These are phyloP conservation scores for Stratiomys singularior DNA, from an alignment of 2,888 invertebrate species.

Conservation along the genomic window DNA sequence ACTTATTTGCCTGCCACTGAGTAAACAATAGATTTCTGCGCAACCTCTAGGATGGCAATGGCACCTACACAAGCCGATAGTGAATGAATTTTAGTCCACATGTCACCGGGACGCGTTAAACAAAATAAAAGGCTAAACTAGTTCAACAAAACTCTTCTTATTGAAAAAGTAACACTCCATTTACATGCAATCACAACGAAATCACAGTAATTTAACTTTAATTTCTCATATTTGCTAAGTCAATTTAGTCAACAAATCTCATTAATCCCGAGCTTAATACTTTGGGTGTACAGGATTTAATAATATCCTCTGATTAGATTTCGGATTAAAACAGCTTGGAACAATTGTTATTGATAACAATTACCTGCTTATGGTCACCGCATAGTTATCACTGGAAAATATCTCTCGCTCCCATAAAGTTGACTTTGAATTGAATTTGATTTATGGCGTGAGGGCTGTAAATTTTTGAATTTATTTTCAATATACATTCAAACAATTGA, in stretches of 20 bases:
- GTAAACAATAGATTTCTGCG: too few species aligned
- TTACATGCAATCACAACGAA: conserved; percentile 4
- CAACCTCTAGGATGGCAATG: too few species aligned
- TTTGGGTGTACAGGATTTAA: conserved; percentile 32
- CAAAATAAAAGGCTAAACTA: too few species aligned
- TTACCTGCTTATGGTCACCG: background rate
- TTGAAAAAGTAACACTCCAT: background rate
- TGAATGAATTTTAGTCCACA: too few species aligned
- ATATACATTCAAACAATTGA: background rate
- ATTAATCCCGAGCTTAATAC: conserved; percentile 28
- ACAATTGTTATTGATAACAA: conserved; percentile 34
- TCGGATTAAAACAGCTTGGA: conserved; percentile 33
- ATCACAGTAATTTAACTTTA: conserved; percentile 10
- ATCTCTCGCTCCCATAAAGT: background rate
- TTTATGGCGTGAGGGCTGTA: background rate
- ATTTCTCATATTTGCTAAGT: conserved; percentile 33
- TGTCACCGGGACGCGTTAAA: too few species aligned
- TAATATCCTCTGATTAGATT: conserved; percentile 23
- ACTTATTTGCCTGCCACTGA: too few species aligned
- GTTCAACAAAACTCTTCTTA: too few species aligned
- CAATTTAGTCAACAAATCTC: conserved; percentile 33
- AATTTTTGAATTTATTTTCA: background rate
- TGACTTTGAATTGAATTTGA: conserved; percentile 24
- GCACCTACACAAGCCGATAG: too few species aligned
- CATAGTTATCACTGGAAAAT: conserved; percentile 18